Conservation (phyloP, 2,888 invertebrate species). For the Phalera bucephala region DNA sequence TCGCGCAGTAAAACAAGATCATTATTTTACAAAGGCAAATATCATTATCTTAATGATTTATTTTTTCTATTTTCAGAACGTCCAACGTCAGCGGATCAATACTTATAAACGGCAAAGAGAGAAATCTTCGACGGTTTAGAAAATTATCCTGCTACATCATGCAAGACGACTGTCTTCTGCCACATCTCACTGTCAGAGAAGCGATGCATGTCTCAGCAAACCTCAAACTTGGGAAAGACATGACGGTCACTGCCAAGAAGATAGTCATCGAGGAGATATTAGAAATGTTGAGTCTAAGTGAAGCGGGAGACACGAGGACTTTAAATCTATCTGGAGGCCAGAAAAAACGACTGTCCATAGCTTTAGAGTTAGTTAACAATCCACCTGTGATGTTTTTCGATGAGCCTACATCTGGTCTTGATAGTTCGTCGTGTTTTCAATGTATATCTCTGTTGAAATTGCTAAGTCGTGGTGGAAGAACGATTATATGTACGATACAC, state of each 20-base stretch:
- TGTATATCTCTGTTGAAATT: slow-evolving; percentile 94
- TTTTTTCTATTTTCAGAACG: slow-evolving; percentile 84
- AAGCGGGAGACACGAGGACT: slow-evolving; percentile 91
- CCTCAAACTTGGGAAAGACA: slow-evolving; percentile 93
- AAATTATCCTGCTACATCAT: slow-evolving; percentile 98
- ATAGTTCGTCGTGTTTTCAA: slow-evolving; percentile 97
- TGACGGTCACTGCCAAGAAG: slow-evolving; percentile 88
- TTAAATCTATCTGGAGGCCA: slow-evolving; percentile 95
- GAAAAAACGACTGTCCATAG: slow-evolving; percentile 94
- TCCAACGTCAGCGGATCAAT: slow-evolving; percentile 93
- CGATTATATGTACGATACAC: slow-evolving; percentile 97
- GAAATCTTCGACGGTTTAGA: slow-evolving; percentile 93
- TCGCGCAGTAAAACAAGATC: too few species aligned
- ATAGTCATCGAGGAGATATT: slow-evolving; percentile 93
- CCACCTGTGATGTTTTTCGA: slow-evolving; percentile 99
- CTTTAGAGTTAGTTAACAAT: slow-evolving; percentile 96
- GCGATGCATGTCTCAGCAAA: slow-evolving; percentile 97
- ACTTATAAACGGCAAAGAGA: slow-evolving; percentile 92
- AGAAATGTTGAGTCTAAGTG: slow-evolving; percentile 91
- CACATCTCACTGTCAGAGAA: slow-evolving; percentile 95
- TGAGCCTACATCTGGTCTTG: slow-evolving; percentile 96
- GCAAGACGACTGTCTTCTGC: slow-evolving; percentile 96
- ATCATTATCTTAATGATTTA: too few species aligned
- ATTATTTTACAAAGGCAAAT: too few species aligned
- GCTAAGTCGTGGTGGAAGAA: slow-evolving; percentile 93